Base-by-base conservation (phyloP, 2,113 vertebrate species). In the Lethenteron camtschaticum region DNA sequence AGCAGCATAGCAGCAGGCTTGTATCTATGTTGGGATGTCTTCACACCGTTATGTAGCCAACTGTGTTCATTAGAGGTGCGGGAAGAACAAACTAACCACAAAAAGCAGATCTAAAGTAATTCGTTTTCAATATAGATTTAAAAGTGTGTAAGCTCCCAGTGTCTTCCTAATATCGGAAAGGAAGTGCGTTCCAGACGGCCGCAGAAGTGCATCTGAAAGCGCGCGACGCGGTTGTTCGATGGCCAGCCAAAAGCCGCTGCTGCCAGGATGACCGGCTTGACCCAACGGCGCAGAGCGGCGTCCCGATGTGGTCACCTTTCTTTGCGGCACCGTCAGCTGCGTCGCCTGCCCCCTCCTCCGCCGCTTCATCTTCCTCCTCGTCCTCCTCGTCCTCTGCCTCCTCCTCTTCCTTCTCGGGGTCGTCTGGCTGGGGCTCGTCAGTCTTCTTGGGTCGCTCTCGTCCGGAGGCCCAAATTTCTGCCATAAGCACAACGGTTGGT, bases 381-480 rank as follows among this genome's bases (percentile, higher is more conserved):
- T 66, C 63, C n/a, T 24, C 63, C n/a, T 66, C 63, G 1, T 66
- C 9, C 63, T 66, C 69, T 69, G n/a, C 18, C 20, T 58, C 11
- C 6, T 24, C 18, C 55, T 75, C 73, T n/a, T 56, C 56, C 14
- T 77, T 72, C 56, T 73, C 72, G 9, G 68, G 71, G 69, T 79
- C 75, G 60, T 83, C 82, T 68, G 75, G 72, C 70, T 81, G 81
- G 57, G 57, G 72, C 10, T 81, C 80, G 68, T 84, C 83, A 70
- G 74, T 76, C 72, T 83, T 85, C 76, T 85, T 85, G 83, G 83
- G 72, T 81, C 84, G 70, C 83, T 84, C 69, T 81, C 73, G 73
- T 83, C 75, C 57, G 79, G 72, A 6, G 82, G 83, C 0, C 82
- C 83, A 71, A 85, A 85, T 71, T 81, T 74, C 83, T 84, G 57